Conservation (phyloP, 2,888 invertebrate genomes). For the Drosophila macrospina region DNA sequence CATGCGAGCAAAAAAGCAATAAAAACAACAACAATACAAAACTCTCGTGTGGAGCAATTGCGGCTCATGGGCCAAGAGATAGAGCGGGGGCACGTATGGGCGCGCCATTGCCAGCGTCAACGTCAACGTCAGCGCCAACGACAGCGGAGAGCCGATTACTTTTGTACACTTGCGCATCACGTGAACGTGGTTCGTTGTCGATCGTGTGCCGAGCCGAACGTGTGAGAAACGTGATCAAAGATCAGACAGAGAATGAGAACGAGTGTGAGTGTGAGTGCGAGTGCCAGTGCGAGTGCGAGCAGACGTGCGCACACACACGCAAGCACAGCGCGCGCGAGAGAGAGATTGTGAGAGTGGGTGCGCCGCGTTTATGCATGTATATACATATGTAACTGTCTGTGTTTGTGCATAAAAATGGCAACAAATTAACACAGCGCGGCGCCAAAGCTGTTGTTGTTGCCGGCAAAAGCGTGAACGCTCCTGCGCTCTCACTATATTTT, state of each 20-base stretch:
- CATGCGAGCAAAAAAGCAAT: constrained; percentile 35
- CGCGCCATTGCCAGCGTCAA: constrained; percentile 19
- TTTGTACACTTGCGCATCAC: constrained; percentile 77
- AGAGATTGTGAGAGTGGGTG: constrained; percentile 44
- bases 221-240: constrained; percentile 82
- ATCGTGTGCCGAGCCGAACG: constrained; percentile 64
- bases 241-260: constrained; percentile 52
- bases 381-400: constrained; percentile 3
- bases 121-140: constrained; percentile 12
- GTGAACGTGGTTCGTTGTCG: constrained; percentile 75
- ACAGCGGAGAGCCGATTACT: constrained; percentile 50
- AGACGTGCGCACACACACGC: not conserved
- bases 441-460: constrained; percentile 51
- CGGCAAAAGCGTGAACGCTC: constrained; percentile 41
- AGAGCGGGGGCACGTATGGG: constrained; percentile 1
- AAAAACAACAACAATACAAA: constrained; percentile 37
- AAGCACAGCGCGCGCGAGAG: constrained; percentile 7
- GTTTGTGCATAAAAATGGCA: constrained; percentile 57
- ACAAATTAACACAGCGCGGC: constrained; percentile 77
- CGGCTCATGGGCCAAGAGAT: not conserved
- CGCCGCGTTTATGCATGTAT: constrained; percentile 23
- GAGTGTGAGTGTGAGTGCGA: constrained; percentile 3
- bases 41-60: constrained; percentile 38
- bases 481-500: constrained; percentile 6
- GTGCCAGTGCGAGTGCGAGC: constrained; percentile 1